Evolutionary conservation across 1,140 invertebrate genomes (phyloP), one percentile per base, ranked within the genome.

Genomic region (Drosophila tropicalis): DNA sequence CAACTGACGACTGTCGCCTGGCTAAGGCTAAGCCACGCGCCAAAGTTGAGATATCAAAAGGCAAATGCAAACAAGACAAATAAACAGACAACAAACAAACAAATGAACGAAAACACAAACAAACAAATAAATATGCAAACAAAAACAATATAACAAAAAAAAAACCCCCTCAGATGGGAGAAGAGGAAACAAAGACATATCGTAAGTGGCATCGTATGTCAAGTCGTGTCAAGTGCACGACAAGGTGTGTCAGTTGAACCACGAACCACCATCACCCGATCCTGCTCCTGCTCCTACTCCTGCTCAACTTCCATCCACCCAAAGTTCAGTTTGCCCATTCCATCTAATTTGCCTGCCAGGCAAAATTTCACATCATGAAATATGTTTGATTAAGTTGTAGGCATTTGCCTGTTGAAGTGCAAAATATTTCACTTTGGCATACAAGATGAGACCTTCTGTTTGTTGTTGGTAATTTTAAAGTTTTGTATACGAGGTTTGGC

Each of bases 151-250:
- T 39, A 54, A 69, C 67, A 56, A 79, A 77, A 51, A 71, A 66
- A 68, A 76, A 41, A 72, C 65, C 19, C 29, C 5, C 29, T 5
- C 29, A 70, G 36, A 78, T 60, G 55, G 44, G 40, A 58, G 29
- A 60, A 72, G 69, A 55, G 70, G 72, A 83, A 86, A 87, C 83
- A 83, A 86, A 89, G 83, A 83, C 83, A 89, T 89, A 87, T 89
- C 83, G 84, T 77, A 89, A 87, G 83, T 87, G 83, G 83, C 84
- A 87, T 87, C 83, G 84, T 87, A 87, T 87, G 83, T 87, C 83
- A 87, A 75, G 80, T 70, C 76, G 75, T 87, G 83, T 86, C 83
- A 87, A 81, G 80, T 73, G 79, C 83, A 87, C 58, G 76, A 69
- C 72, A 68, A 73, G 70, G 68, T 64, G 56, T 65, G 39, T 63